A percentile compares a stretch with the other conserved stretches of the same genome.
Conservation (phyloP, 2,888 invertebrate species). For the Carpatolechia fugitivella region DNA sequence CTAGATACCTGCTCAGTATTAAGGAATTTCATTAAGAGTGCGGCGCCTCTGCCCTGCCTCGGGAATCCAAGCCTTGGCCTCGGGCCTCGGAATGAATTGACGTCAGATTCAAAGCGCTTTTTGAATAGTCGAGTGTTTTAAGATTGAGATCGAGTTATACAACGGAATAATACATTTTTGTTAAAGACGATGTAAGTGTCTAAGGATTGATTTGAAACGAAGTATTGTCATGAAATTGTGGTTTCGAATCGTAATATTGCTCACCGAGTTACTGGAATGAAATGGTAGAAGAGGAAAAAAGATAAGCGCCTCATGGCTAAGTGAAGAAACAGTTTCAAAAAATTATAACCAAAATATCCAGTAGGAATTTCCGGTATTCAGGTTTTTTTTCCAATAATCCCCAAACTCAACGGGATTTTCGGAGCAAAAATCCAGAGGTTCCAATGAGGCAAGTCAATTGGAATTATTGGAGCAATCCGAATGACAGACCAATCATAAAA, state of each 20-base stretch:
- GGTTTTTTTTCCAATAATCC: too few relatives aligned
- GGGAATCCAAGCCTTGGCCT: not conserved
- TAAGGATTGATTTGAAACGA: not conserved
- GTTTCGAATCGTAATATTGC: not conserved
- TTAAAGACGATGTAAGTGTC: not conserved
- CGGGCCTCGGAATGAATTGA: slow-evolving; percentile 12
- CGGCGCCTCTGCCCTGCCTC: not conserved
- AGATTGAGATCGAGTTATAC: slow-evolving; percentile 11
- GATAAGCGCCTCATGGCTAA: too few relatives aligned
- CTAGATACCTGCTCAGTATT: not conserved
- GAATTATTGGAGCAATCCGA: too few relatives aligned
- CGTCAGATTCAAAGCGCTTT: slow-evolving; percentile 16
- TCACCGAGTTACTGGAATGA: too few relatives aligned
- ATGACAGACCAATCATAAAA: too few relatives aligned
- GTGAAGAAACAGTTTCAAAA: too few relatives aligned
- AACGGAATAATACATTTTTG: not conserved
- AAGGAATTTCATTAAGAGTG: not conserved
- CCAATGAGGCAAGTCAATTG: too few relatives aligned
- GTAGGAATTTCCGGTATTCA: too few relatives aligned
- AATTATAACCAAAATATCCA: too few relatives aligned
- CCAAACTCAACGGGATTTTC: too few relatives aligned
- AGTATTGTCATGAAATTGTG: not conserved
- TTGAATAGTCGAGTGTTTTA: slow-evolving; percentile 19
- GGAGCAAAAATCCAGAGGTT: too few relatives aligned
- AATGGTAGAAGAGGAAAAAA: too few relatives aligned